Base-by-base conservation (phyloP, 1,140 invertebrate species). In the Musca vetustissima region DNA sequence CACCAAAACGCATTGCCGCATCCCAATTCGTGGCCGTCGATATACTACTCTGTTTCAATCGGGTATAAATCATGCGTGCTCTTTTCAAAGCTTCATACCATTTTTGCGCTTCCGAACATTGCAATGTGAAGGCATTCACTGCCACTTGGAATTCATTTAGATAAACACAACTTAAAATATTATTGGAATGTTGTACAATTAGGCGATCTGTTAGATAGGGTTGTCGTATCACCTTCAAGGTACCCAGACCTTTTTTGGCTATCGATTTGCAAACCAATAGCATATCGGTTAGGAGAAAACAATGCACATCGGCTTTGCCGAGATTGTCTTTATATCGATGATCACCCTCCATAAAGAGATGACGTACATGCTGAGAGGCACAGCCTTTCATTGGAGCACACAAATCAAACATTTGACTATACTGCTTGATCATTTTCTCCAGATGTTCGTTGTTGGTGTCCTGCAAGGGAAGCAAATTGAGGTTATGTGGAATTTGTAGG, bases 211-310 rank as follows among this genome's bases (percentile, higher is more conserved):
- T 88, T 49, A 93, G 83, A 82, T 90, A 94, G 1, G 93, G 94
- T 73, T 93, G 93, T 32, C 93, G 88, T 52, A 96, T 89, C 13
- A 97, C 79, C 73, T 83, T 83, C 0, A 83, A 67, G 1, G 83
- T 83, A 7, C 85, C 84, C 53, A 82, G 73, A 32, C 84, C 83
- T 79, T 88, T 93, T 74, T 91, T 90, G 32, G 90, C 92, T 17
- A 90, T 89, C 48, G 89, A 85, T 82, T 96, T 96, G 78, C 94
- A 96, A 47, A 97, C 88, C 55, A 97, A 84, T 49, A 97, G 84
- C 84, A 96, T 90, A 81, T 97, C 95, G 4, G 95, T 97, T 76
- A 97, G 88, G 19, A 97, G 85, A 69, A 96, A 89, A 78, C 93
- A 93, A 74, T 94, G 93, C 15, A 96, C 93, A 76, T 97, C 95